Percentiles rank a stretch among this genome's conserved stretches.
Evolutionary conservation across 2,888 invertebrate genomes (phyloP).

Genomic region (Xanthorhoe spadicearia): DNA sequence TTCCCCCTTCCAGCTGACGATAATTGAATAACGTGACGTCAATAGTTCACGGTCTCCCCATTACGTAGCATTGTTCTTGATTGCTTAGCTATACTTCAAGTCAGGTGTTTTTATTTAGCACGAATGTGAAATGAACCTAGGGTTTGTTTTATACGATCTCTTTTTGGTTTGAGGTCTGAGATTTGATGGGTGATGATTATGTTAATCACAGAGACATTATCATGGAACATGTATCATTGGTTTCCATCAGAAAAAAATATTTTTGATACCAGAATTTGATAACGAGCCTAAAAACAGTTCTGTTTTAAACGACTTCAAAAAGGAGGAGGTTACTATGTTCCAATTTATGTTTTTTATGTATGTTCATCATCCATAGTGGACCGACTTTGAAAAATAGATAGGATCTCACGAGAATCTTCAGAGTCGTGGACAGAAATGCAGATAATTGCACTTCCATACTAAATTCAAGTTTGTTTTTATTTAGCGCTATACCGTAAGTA

Average conservation of each 20-base stretch:
- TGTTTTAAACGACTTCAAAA: background rate
- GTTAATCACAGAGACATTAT: background rate
- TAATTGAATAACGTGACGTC: constrained; percentile 70
- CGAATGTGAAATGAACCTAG: constrained; percentile 12
- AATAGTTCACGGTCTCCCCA: constrained; percentile 64
- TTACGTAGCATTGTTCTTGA: constrained; percentile 59
- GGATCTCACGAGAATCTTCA: no score
- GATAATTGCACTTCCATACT: no score
- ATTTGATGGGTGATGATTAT: background rate
- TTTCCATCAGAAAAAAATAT: background rate
- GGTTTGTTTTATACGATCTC: background rate
- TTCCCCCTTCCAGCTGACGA: constrained; percentile 63
- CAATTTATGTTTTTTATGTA: no score
- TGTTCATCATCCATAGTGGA: no score
- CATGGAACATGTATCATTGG: background rate
- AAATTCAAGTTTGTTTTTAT: no score
- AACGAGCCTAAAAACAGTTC: constrained; percentile 49
- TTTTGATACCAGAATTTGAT: constrained; percentile 48
- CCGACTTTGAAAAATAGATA: no score
- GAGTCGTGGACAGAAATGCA: no score
- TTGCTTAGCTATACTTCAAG: constrained; percentile 51
- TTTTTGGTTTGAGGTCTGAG: background rate
- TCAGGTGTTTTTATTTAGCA: constrained; percentile 34
- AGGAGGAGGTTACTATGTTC: no score
- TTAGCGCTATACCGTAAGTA: constrained; percentile 44